Base-by-base conservation (phyloP, 2,113 vertebrate genomes). In the Chitala chitala region DNA sequence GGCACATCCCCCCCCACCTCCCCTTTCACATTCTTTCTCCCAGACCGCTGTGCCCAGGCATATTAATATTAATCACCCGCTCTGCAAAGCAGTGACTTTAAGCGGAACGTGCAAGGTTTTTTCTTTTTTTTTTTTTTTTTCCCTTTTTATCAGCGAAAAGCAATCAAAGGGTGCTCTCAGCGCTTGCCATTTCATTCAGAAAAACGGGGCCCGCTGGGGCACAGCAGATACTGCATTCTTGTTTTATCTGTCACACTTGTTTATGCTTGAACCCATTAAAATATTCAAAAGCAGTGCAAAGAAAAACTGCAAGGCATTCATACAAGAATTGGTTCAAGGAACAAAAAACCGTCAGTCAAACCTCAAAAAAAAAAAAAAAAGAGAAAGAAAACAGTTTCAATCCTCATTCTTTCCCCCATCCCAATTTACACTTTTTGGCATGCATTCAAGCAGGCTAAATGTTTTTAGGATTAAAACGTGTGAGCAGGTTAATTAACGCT, bases 241-340 rank as follows among this genome's bases (percentile, higher is more conserved):
- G 48, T 74, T 56, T 78, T 77, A 74, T 83, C 81, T 38, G 33
- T 74, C 63, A 72, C 26, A 65, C 64, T 74, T 77, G 77, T 48
- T 69, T 81, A 72, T 75, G 66, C 77, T 76, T 66, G 80, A 86
- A 70, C 81, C 76, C 82, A 75, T 83, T 82, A 72, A 86, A 84
- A 85, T 81, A 82, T 84, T 82, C 72, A 77, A 82, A 78, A 51
- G 76, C 50, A 22, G 71, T 80, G 79, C 20, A 69, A 75, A 36
- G 24, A 33, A 17, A 53, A 40, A 75, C 70, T 77, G 74, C 44
- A 50, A 68, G n/a, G 8, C 2, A 53, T 40, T 75, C 36, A 26
- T 6, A 44, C 4, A 33, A 44, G 64, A 69, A 54, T 76, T 36
- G 69, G 68, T 73, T 82, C 75, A 79, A 75, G 78, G 76, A 78